Percentiles rank a stretch among this genome's conserved stretches.
Evolutionary conservation across 2,888 invertebrate species (phyloP).

Genomic region (Phorcus lineatus): DNA sequence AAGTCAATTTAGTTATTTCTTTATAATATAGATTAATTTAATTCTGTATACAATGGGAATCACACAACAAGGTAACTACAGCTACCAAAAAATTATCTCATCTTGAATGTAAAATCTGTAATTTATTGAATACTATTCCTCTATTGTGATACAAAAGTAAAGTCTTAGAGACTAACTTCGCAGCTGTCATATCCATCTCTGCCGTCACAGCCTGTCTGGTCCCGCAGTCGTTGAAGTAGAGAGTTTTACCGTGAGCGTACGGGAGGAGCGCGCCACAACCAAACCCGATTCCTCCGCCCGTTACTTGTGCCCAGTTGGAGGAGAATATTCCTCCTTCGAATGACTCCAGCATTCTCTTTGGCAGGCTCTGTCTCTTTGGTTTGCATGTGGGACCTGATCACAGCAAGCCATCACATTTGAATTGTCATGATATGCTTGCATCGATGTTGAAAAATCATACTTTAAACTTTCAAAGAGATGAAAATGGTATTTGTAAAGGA

Average conservation of each 20-base stretch:
- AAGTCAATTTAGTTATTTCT: too few species aligned
- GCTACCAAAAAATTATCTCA: too few species aligned
- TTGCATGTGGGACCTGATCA: slow-evolving; percentile 60
- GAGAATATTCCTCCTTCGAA: slow-evolving; percentile 72
- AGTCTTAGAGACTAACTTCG: slow-evolving; percentile 62
- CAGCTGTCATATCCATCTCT: slow-evolving; percentile 72
- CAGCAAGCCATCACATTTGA: too few species aligned
- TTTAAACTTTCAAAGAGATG: too few species aligned
- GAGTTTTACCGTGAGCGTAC: slow-evolving; percentile 74
- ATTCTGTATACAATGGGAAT: too few species aligned
- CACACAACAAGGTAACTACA: too few species aligned
- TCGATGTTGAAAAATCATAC: too few species aligned
- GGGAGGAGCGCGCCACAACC: slow-evolving; percentile 76
- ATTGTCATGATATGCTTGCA: too few species aligned
- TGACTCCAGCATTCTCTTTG: slow-evolving; percentile 66
- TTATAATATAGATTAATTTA: too few species aligned
- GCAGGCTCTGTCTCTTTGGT: slow-evolving; percentile 48
- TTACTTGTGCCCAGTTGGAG: slow-evolving; percentile 70
- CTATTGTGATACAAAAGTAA: neutral
- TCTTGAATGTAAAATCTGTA: too few species aligned
- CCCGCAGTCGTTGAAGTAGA: slow-evolving; percentile 76
- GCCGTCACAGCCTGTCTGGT: slow-evolving; percentile 72
- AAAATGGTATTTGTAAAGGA: neutral
- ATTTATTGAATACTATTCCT: too few species aligned
- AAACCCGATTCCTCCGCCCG: slow-evolving; percentile 73